Percentiles rank a stretch among this genome's conserved stretches.
Conservation (phyloP, 1,140 invertebrate genomes). For the Plutomurus gul region DNA sequence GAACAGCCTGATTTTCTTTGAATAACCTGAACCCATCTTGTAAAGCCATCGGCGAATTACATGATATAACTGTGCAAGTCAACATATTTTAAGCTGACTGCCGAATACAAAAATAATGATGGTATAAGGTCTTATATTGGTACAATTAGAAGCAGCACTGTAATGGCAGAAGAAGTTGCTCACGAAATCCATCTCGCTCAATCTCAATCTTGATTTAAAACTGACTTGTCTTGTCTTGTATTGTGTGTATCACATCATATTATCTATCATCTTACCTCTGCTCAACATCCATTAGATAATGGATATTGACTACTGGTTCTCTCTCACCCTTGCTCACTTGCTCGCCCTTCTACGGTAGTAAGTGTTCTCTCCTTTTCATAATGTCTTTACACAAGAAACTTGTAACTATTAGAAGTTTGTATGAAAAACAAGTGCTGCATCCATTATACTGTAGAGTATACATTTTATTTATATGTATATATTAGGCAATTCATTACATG, state of each 20-base stretch:
- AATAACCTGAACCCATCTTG: too few relatives aligned
- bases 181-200: neutral
- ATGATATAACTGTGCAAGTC: too few relatives aligned
- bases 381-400: neutral
- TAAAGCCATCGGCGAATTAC: too few relatives aligned
- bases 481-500: too few relatives aligned
- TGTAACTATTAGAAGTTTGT: neutral
- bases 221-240: conserved; percentile 6
- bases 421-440: too few relatives aligned
- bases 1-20: too few relatives aligned
- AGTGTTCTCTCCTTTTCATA: neutral
- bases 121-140: too few relatives aligned
- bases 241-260: neutral
- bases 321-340: neutral
- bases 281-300: conserved; percentile 47
- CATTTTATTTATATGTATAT: too few relatives aligned
- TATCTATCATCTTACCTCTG: conserved; percentile 34
- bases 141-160: too few relatives aligned
- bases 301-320: conserved; percentile 51
- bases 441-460: too few relatives aligned
- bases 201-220: conserved; percentile 14
- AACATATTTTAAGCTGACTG: too few relatives aligned
- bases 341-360: neutral
- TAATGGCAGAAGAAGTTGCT: neutral
- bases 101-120: too few relatives aligned